Base-by-base conservation (phyloP, 2,113 vertebrate species). In the Sapayoa aenigma region DNA sequence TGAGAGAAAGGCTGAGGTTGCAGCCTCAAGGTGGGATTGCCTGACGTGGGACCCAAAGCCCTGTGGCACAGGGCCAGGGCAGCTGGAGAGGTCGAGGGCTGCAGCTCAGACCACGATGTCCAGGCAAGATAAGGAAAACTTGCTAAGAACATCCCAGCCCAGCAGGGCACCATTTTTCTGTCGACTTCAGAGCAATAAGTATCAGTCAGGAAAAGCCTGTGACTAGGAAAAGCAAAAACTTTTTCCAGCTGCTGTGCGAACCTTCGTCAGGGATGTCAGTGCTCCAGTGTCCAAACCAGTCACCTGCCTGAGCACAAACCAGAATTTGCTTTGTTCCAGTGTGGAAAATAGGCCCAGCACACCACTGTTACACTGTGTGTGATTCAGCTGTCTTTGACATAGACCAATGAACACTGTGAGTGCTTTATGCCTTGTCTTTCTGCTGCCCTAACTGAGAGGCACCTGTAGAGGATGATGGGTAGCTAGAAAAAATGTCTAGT, bases 21-120 rank as follows among this genome's bases (percentile, higher is more conserved):
- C 30, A 30, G 49, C 63, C 58, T 55, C 23, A 21, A 47, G 53
- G 71, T 35, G 23, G 35, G 28, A 49, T 46, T 21, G 10, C 24
- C 28, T 15, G 6, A 0, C 4, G 3, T 4, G 55, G 65, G 82
- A 47, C 30, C 11, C 1, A 3, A 25, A 52, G 20, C 30, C 50
- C 68, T 8, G 7, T 2, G 4, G 47, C 47, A 28, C 67, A 37
- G 71, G 53, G 28, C 52, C 17, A 12, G 44, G 87, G 80, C 59
- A 60, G 56, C 52, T 20, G 79, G 41, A 39, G 17, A 7, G 2
- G 1, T 3, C 0, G 0, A 33, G 66, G 42, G 37, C 81, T 81
- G 90, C 0, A 0, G 6, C 20, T 71, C 21, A 6, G 20, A 25
- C 8, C 0, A 0, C 25, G 35, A 22, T 74, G n/a, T 71, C 65